phyloP scores from a whole-genome alignment of 1,140 invertebrate species.

The Ips nitidus region DNA sequence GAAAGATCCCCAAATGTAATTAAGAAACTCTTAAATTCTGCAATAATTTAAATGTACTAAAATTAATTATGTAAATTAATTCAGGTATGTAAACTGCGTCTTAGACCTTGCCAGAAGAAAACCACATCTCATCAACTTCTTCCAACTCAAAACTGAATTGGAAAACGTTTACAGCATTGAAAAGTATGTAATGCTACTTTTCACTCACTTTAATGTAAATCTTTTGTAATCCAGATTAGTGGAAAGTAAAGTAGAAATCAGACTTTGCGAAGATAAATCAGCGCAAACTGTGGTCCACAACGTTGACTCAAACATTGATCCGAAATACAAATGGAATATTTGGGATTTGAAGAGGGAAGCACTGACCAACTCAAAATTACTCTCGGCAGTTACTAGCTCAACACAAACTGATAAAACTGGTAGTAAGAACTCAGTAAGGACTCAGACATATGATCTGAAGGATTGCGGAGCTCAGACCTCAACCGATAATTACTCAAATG shows the following conservation, averaged over 20 bases:
- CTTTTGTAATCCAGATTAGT: slow-evolving; percentile 34
- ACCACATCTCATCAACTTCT: slow-evolving; percentile 61
- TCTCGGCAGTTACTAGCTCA: slow-evolving; percentile 59
- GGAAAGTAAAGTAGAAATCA: slow-evolving; percentile 39
- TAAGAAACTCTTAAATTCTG: neutral
- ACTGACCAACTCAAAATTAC: slow-evolving; percentile 53
- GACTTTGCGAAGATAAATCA: slow-evolving; percentile 58
- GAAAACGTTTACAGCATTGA: slow-evolving; percentile 51
- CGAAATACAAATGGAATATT: slow-evolving; percentile 72
- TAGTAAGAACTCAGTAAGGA: slow-evolving; percentile 55
- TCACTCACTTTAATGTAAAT: slow-evolving; percentile 1
- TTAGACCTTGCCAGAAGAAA: slow-evolving; percentile 59
- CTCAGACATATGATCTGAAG: slow-evolving; percentile 58
- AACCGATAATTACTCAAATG: slow-evolving; percentile 57
- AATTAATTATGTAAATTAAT: slow-evolving; percentile 27
- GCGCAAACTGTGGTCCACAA: slow-evolving; percentile 70
- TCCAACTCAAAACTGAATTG: slow-evolving; percentile 59
- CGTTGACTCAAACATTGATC: slow-evolving; percentile 64
- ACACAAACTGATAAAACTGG: slow-evolving; percentile 63
- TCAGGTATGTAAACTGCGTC: slow-evolving; percentile 58
- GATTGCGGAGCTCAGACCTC: slow-evolving; percentile 58
- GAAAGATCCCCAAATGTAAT: slow-evolving; percentile 60
- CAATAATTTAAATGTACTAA: neutral
- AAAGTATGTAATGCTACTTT: slow-evolving; percentile 36
- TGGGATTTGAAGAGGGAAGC: slow-evolving; percentile 66